phyloP scores from a whole-genome alignment of 2,888 invertebrate species.

The Eupithecia inturbata region DNA sequence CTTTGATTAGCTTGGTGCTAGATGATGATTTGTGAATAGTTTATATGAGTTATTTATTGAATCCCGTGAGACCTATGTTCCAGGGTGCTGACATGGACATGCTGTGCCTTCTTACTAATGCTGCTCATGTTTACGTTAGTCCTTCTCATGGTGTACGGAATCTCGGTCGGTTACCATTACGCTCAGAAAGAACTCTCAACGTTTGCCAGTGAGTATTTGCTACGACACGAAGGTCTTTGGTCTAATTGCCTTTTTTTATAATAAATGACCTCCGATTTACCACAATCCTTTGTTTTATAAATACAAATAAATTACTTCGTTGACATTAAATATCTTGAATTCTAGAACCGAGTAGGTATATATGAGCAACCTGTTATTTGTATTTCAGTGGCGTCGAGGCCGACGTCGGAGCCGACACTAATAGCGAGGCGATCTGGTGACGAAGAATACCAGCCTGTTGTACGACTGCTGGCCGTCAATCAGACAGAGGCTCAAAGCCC shows the following conservation, averaged over 20 bases:
- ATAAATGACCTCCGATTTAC: too few relatives aligned
- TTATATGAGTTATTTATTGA: too few relatives aligned
- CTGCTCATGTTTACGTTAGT: slow-evolving; percentile 68
- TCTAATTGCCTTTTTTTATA: background rate
- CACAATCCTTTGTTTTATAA: too few relatives aligned
- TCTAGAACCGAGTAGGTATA: background rate
- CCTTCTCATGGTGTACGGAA: slow-evolving; percentile 73
- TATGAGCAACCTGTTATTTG: background rate
- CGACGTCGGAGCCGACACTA: slow-evolving; percentile 58
- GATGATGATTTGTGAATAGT: too few relatives aligned
- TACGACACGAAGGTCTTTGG: background rate
- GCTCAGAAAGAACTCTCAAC: slow-evolving; percentile 75
- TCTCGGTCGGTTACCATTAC: slow-evolving; percentile 78
- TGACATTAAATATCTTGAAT: background rate
- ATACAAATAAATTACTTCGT: too few relatives aligned
- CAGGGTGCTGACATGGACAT: slow-evolving; percentile 75
- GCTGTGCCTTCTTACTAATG: slow-evolving; percentile 73
- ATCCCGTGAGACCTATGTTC: slow-evolving; percentile 14
- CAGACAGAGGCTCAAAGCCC: slow-evolving; percentile 63
- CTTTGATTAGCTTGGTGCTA: too few relatives aligned
- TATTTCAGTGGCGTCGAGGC: slow-evolving; percentile 63
- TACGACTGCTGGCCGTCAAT: slow-evolving; percentile 72
- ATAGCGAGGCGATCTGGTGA: slow-evolving; percentile 49
- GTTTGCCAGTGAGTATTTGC: slow-evolving; percentile 67
- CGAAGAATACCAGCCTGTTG: slow-evolving; percentile 56